Conservation (phyloP, 2,113 vertebrate genomes). For the Noctilio leporinus region DNA sequence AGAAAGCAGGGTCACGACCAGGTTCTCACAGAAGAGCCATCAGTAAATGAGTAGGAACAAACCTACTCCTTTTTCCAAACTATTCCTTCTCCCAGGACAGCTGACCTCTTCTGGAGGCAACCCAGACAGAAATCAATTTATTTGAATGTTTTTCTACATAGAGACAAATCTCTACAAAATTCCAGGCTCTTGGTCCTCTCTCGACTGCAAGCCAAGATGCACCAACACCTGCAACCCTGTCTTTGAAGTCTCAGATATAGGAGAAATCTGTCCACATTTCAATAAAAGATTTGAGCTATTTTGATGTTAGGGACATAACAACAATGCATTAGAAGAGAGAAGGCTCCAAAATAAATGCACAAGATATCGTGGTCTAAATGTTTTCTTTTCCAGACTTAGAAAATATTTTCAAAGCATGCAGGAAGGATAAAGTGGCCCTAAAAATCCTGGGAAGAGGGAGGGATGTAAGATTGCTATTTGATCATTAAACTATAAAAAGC, state of each 20-base stretch:
- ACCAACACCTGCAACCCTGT: no score
- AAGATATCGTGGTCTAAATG: neutral
- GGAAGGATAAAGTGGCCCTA: neutral
- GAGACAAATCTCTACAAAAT: neutral
- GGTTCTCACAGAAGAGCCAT: neutral
- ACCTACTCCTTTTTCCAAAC: neutral
- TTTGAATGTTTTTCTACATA: neutral
- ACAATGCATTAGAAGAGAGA: neutral
- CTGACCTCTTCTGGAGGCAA: neutral
- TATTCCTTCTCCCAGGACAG: neutral
- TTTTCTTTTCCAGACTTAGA: neutral
- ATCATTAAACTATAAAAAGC: neutral
- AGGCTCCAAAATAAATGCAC: neutral
- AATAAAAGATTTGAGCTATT: neutral
- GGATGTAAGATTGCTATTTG: neutral
- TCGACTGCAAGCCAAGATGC: neutral
- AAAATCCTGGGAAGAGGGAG: neutral
- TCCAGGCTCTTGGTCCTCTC: neutral
- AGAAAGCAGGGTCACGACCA: neutral
- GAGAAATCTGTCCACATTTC: neutral
- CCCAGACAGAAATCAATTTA: neutral
- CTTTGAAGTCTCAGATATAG: neutral
- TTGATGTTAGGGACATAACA: neutral
- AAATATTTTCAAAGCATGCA: neutral
- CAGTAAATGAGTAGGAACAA: neutral